Evolutionary conservation across 2,888 invertebrate species (phyloP).

Genomic region (Calameuta filiformis): DNA sequence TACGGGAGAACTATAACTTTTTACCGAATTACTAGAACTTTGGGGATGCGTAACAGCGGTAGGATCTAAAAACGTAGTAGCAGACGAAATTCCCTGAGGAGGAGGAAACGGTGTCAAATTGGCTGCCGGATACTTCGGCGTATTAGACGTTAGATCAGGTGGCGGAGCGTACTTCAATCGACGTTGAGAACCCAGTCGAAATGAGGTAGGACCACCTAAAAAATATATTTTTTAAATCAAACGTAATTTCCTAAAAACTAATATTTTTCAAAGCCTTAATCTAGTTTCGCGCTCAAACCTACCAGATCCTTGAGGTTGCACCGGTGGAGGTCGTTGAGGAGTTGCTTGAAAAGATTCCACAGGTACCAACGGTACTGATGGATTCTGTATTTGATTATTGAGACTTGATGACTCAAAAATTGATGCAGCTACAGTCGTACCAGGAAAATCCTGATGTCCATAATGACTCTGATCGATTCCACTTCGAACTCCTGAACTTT

Average conservation of each 20-base stretch:
- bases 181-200: slow-evolving; percentile 75
- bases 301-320: not conserved
- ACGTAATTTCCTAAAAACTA: not conserved
- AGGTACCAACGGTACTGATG: not conserved
- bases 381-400: not conserved
- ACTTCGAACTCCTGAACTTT: slow-evolving; percentile 10
- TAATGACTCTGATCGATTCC: not conserved
- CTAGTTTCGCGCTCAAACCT: not conserved
- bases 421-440: not conserved
- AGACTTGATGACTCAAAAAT: not conserved
- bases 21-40: slow-evolving; percentile 12
- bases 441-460: not conserved
- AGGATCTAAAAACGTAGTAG: slow-evolving; percentile 41
- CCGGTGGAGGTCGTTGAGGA: not conserved
- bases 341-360: not conserved
- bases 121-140: slow-evolving; percentile 26
- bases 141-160: slow-evolving; percentile 72
- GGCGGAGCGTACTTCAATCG: slow-evolving; percentile 82
- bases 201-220: slow-evolving; percentile 60
- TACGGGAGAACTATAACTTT: slow-evolving; percentile 15
- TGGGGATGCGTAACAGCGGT: slow-evolving; percentile 12
- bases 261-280: not conserved
- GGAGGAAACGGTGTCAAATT: slow-evolving; percentile 14
- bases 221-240: slow-evolving; percentile 11
- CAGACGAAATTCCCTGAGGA: slow-evolving; percentile 10